A percentile compares a stretch with the other conserved stretches of the same genome.
phyloP scores from a whole-genome alignment of 1,140 invertebrate species.

The Calycopis cecrops region DNA sequence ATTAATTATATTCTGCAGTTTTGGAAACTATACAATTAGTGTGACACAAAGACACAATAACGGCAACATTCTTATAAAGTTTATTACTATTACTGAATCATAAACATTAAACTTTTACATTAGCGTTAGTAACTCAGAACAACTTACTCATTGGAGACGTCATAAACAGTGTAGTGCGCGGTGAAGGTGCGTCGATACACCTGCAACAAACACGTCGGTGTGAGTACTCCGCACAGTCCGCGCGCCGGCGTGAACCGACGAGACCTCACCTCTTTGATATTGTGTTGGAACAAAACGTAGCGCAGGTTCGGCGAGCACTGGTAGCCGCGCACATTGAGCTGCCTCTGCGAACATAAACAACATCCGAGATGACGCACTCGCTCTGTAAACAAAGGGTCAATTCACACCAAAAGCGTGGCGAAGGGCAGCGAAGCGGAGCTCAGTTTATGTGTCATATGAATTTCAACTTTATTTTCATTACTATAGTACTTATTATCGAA shows the following conservation, averaged over 20 bases:
- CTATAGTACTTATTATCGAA: no score
- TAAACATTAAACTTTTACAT: background rate
- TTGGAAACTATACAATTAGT: no score
- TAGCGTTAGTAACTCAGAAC: background rate
- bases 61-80: no score
- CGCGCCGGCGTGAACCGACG: conserved; percentile 42
- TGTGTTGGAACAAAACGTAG: conserved; percentile 89
- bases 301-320: conserved; percentile 87
- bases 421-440: no score
- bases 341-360: conserved; percentile 76
- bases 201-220: conserved; percentile 67
- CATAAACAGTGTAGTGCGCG: conserved; percentile 89
- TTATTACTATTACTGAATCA: background rate
- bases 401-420: no score
- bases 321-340: conserved; percentile 89
- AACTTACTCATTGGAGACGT: conserved; percentile 89
- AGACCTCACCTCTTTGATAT: conserved; percentile 85
- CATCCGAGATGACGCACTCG: background rate
- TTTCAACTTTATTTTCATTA: no score
- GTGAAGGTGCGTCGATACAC: conserved; percentile 88
- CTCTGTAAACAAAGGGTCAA: background rate
- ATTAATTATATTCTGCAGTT: no score
- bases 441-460: background rate
- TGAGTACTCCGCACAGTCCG: background rate
- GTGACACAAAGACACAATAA: no score